Evolutionary conservation across 1,140 invertebrate species (phyloP).

Genomic region (Bombus picipes): DNA sequence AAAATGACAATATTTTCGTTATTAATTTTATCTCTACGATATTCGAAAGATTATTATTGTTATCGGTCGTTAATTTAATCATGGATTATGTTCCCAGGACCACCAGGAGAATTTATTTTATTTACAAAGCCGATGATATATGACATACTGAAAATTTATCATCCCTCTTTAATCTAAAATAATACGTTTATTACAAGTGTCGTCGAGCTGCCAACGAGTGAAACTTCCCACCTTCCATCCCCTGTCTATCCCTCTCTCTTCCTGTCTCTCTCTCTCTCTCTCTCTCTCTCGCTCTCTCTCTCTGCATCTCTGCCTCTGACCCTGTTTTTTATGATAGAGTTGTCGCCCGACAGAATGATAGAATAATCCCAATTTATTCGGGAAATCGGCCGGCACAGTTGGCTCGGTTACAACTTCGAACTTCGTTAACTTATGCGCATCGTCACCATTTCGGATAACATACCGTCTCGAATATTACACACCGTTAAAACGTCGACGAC

Average conservation of each 20-base stretch:
- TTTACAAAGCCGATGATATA: neutral
- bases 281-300: neutral
- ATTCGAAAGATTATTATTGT: neutral
- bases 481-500: conserved; percentile 16
- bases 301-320: neutral
- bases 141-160: conserved; percentile 7
- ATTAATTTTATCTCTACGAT: neutral
- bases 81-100: too few relatives aligned
- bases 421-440: conserved; percentile 45
- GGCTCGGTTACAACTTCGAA: conserved; percentile 44
- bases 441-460: conserved; percentile 9
- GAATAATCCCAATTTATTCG: conserved; percentile 51
- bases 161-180: neutral
- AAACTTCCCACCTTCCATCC: neutral
- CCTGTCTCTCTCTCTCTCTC: too few relatives aligned
- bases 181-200: conserved; percentile 19
- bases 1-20: neutral
- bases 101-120: conserved; percentile 12
- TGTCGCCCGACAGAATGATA: conserved; percentile 40
- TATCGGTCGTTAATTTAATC: conserved; percentile 7
- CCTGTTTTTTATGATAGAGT: neutral
- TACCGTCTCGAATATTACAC: conserved; percentile 25
- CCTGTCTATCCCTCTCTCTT: neutral
- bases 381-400: conserved; percentile 35
- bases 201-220: neutral